Base-by-base conservation (phyloP, 2,888 invertebrate species). In the Helleia helle region DNA sequence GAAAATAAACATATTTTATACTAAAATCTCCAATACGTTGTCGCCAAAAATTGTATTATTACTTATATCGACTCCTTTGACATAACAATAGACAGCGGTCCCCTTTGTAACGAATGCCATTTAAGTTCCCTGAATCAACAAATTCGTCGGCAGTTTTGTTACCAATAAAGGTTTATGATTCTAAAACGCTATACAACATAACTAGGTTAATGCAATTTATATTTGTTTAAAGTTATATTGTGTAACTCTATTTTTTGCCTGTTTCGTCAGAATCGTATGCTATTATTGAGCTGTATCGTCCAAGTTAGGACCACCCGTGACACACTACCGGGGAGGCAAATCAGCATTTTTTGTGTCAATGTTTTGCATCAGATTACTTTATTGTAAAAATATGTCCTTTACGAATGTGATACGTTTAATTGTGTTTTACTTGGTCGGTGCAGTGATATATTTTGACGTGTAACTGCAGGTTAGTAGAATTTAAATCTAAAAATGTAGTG, bases 231-330 rank as follows among this genome's bases (percentile, higher is more conserved):
- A 47, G 55, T 60, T 71, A 68, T 69, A 67, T 72, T 68, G 65
- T 67, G 58, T 60, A n/a, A n/a, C 66, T 58, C 52, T 75, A 71
- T 69, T 77, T 71, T 77, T 76, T 75, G 69, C 62, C 60, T 56
- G 54, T 54, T 52, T 56, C 56, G 60, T 59, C 56, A 62, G 60
- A 58, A 51, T 62, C 64, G 64, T 62, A 55, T 55, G 63, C 71
- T 72, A 73, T 79, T 76, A 76, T 75, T 72, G 71, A 65, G 72
- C 66, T 64, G 67, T 73, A 65, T 66, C 57, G 53, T 55, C 56
- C 51, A 51, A 64, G 79, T 56, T 51, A 51, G 64, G 79, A 73
- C 80, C 81, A 79, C 77, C 79, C 77, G 71, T 53, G 70, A 72
- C 72, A 71, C 58, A 76, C 71, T 50, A 72, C 47, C 56, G 47